These are phyloP conservation scores for Noctilio leporinus DNA, from an alignment of 2,113 vertebrate genomes.

Conservation along the genomic window DNA sequence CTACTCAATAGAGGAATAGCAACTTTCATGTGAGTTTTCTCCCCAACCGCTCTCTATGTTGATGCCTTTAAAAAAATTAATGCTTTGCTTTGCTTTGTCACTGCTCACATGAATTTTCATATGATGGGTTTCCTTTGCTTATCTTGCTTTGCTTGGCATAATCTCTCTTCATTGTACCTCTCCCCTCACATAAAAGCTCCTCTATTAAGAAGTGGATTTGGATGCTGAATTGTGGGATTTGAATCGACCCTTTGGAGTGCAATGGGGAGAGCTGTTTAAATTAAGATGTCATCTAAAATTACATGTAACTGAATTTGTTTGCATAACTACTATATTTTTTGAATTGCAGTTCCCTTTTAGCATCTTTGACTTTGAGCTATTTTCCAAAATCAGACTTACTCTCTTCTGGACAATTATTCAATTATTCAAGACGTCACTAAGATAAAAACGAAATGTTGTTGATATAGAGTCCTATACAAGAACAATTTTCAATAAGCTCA, in stretches of 20 bases:
- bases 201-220: neutral
- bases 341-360: neutral
- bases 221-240: neutral
- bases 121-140: neutral
- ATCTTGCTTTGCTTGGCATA: neutral
- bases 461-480: constrained; percentile 57
- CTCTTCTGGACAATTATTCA: constrained; percentile 36
- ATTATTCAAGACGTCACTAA: constrained; percentile 43
- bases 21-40: neutral
- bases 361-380: neutral
- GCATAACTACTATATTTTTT: neutral
- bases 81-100: neutral
- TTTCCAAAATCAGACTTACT: constrained; percentile 48
- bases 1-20: neutral
- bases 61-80: neutral
- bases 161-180: neutral
- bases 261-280: neutral
- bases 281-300: neutral
- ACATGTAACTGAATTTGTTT: neutral
- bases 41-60: neutral
- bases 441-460: constrained; percentile 42
- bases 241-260: neutral
- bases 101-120: neutral
- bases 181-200: neutral
- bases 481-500: constrained; percentile 63